Base-by-base conservation (phyloP, 2,888 invertebrate species). In the Neoaliturus tenellus region DNA sequence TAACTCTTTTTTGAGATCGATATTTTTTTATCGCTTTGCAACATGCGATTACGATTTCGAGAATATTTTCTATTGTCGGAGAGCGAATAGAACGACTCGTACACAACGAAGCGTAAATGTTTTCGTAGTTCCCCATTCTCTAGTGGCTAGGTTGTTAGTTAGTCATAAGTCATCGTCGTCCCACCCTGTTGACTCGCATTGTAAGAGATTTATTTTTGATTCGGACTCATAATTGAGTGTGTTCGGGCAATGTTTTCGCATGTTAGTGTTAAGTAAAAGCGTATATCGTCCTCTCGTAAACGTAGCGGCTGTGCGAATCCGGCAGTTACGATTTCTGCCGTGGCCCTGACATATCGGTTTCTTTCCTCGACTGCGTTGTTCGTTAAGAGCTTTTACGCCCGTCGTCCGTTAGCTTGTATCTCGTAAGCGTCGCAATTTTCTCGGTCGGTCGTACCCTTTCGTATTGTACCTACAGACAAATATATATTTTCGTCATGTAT, bases 71-170 rank as follows among this genome's bases (percentile, higher is more conserved):
- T 82, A 82, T 51, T 39, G 48, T 78, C 51, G 82, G 71, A 62
- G 31, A 62, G 33, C 73, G 71, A 55, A 62, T 62, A 55, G 78
- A 55, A n/a, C 78, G 82, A 55, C 67, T 81, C 81, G 81, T 73
- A 73, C 82, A 82, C 83, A 83, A 71, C 83, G 83, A 81, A 83
- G 83, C 81, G 80, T 81, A 81, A 80, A 83, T 83, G 83, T 83
- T 71, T 69, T 71, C 48, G 48, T 48, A 62, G 62, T 62, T 12
- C 28, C 62, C 62, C 28, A n/a, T 78, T 78, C 78, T 75, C 55
- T 78, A 48, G 78, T 55, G 35, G 78, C 35, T 78, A 78, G 78
- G 5, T 51, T 17, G 35, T 78, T 33, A 51, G 78, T 71, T 71
- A 71, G 33, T 51, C 33, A 20, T 35, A 28, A 55, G 33, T 33